Evolutionary conservation across 2,797 vertebrate genomes (phyloP).

Genomic region (Pseudocheirus occidentalis): DNA sequence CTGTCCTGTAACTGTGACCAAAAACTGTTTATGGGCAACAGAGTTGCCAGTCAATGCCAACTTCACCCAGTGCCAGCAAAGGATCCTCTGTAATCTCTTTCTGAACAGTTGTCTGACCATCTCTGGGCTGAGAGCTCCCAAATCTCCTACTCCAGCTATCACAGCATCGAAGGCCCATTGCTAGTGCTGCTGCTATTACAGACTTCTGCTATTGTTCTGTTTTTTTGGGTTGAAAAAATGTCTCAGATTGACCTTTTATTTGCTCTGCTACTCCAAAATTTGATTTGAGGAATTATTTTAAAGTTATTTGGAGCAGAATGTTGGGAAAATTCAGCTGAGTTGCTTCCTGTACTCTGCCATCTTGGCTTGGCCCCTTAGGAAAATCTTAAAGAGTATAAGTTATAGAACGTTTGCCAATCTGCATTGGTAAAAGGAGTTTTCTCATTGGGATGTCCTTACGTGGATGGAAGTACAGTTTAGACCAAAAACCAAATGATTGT

Average conservation of each 20-base stretch:
- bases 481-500: background rate
- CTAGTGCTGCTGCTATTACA: background rate
- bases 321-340: background rate
- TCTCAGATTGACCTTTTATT: background rate
- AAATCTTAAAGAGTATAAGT: background rate
- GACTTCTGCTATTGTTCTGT: background rate
- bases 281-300: background rate
- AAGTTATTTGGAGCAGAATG: background rate
- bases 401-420: background rate
- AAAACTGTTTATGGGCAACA: background rate
- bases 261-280: background rate
- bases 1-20: background rate
- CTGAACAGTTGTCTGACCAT: background rate
- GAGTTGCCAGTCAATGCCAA: background rate
- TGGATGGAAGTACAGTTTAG: background rate
- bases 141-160: background rate
- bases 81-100: background rate
- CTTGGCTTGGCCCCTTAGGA: background rate
- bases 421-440: background rate
- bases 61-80: background rate
- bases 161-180: background rate
- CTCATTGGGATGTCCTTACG: background rate
- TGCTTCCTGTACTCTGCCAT: background rate
- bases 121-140: background rate
- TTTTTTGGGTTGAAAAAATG: background rate